Base-by-base conservation (phyloP, 2,888 invertebrate genomes). In the Carabus problematicus region DNA sequence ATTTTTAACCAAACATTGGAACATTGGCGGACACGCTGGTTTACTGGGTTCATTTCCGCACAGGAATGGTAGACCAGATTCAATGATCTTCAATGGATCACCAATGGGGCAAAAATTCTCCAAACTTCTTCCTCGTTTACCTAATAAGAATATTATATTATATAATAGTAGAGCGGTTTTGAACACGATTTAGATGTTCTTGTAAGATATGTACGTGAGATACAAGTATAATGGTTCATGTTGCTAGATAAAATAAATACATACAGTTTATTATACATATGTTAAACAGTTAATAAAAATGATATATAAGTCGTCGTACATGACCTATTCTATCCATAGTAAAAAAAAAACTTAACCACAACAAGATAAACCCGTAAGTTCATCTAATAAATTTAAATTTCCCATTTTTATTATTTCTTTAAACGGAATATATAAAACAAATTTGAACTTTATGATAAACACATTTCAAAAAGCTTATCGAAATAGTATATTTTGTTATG, bases 21-120 rank as follows among this genome's bases (percentile, higher is more conserved):
- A 93, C 71, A 92, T 84, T 0, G 92, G 91, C 0, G 94, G 94
- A 76, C 94, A 95, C 73, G 87, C 88, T 0, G 94, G 94, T 81
- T 93, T 93, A 41, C 93, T 92, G 4, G 91, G 87, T 47, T 90
- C 90, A 18, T 87, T 87, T 11, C 94, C 94, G 78, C 94, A 94
- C 39, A 94, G 83, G 81, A 93, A 94, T 0, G 94, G 94, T 56
- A 92, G 84, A 41, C 87, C 87, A 1, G 90, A 91, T 74, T 91
- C 93, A 7, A 83, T 85, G 56, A 92, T 89, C 56, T 90, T 83
- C 47, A 93, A 81, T 0, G 91, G 90, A 62, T 89, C 86, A 61
- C 93, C 93, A 1, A 90, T 88, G 0, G 93, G 92, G 75, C 94
- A 94, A 68, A 92, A 88, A 75, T 91, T 91, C 72, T 89, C 88